Evolutionary conservation across 2,888 invertebrate species (phyloP), one percentile per base, ranked within the genome.

Genomic region (Anoncus sp.): DNA sequence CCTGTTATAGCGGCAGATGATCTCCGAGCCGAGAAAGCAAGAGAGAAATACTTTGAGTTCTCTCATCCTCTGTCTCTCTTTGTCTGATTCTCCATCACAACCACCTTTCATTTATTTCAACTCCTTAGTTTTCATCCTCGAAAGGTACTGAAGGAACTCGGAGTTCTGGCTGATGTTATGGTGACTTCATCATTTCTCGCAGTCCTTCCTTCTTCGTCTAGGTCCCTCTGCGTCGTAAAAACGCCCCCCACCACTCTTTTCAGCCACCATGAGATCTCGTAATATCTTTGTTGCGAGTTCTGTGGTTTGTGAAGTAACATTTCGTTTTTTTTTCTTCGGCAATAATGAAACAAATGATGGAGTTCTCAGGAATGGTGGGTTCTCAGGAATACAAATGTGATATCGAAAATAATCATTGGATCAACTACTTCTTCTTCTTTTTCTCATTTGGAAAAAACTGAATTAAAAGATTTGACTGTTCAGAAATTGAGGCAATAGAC

Each of bases 1-100:
- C 86, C 88, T 90, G 87, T 88, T 90, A 89, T 88, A 89, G 87
- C 87, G 86, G 88, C 88, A 87, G 88, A 90, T 89, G 88, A 90
- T 90, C 88, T 88, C 84, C 88, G 87, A 86, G 86, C 81, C 82
- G 81, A 81, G 85, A 75, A 70, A 83, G 47, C 59, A 18, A 76
- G 59, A 43, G 51, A 38, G 20, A 67, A 45, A 45, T 22, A 35
- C 43, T 60, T 85, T 84, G 81, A 80, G 77, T 75, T 81, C 78
- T 38, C 77, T 72, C 75, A 65, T 75, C 74, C 79, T 71, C 70
- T 63, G 55, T 77, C 72, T 71, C 73, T 57, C 59, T 70, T 65
- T 67, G 55, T 69, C 80, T 70, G 65, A 55, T 62, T 66, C 79
- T 75, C 77, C 80, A 75, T 82, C 75, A 81, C 81, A 81, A 35